Evolutionary conservation across 2,888 invertebrate genomes (phyloP).

Genomic region (Hirtodrosophila cameraria): DNA sequence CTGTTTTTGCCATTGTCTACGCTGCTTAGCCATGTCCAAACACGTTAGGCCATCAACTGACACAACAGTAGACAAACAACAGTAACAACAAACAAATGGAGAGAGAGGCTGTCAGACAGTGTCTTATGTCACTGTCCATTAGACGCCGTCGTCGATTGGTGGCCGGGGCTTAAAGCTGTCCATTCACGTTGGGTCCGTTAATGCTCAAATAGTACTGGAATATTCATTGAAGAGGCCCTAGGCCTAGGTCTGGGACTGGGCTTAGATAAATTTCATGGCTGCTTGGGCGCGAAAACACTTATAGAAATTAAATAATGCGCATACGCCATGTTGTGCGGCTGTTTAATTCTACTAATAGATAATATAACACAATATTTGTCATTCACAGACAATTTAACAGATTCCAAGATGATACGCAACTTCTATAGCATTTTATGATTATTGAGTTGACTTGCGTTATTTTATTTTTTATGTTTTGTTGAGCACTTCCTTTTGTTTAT

Average conservation of each 20-base stretch:
- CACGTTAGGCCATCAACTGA: constrained; percentile 67
- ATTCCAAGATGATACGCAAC: constrained; percentile 50
- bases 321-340: constrained; percentile 61
- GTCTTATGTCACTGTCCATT: constrained; percentile 76
- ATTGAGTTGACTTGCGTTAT: constrained; percentile 62
- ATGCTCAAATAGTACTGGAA: constrained; percentile 37
- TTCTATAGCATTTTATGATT: constrained; percentile 65
- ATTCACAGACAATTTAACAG: constrained; percentile 78
- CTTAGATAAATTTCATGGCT: constrained; percentile 54
- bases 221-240: constrained; percentile 45
- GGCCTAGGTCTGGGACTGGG: constrained; percentile 2
- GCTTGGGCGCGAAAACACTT: constrained; percentile 62
- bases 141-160: constrained; percentile 35
- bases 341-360: constrained; percentile 75
- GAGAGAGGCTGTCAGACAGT: constrained; percentile 57
- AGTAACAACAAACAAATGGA: constrained; percentile 33
- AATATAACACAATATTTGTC: constrained; percentile 79
- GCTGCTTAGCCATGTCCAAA: constrained; percentile 65
- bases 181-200: constrained; percentile 30
- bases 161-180: constrained; percentile 48
- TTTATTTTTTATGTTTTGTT: constrained; percentile 10
- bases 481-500: constrained; percentile 21
- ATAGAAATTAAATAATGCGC: constrained; percentile 73
- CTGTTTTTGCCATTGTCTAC: constrained; percentile 45
- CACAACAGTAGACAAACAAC: constrained; percentile 37